Evolutionary conservation across 2,797 vertebrate species (phyloP), one percentile per base, ranked within the genome.

Genomic region (Bucorvus abyssinicus): DNA sequence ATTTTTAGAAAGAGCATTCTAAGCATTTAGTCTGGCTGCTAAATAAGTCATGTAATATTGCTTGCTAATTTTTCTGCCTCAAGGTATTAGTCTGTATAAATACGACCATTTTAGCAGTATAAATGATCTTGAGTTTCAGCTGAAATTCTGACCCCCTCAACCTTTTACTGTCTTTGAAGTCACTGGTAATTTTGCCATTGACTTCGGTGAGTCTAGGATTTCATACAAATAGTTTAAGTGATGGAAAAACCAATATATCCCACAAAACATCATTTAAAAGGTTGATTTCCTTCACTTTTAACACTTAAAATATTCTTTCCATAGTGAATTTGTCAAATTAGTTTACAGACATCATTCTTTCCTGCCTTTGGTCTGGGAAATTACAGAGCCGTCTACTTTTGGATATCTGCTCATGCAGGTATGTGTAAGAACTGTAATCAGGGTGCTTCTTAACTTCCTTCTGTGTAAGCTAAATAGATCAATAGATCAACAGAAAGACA

Each of bases 81-180:
- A 45, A 49, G 29, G 29, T 60, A 38, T 87, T 87, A 76, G 26
- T 63, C n/a, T 64, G 40, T 73, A 74, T 53, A 91, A 94, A 70
- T 93, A 76, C 1, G 10, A 95, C 30, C 2, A 17, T 74, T 94
- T 84, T 94, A 84, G 52, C 24, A 56, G 36, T 77, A 69, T 65
- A 86, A 93, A 78, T 76, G 59, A 70, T 73, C 74, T 73, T 84
- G 47, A 70, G 23, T 89, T 89, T 56, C 45, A 84, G 22, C 11
- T 90, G 71, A 85, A 95, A 83, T 82, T 80, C 42, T 89, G 64
- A 93, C 56, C 93, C 49, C 49, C 87, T 93, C 71, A 92, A 83
- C 68, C 77, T 92, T 79, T 88, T 86, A 12, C 32, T 83, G 93
- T 82, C 87, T 92, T 94, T 95, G 87, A 95, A 93, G 81, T 90